phyloP scores from a whole-genome alignment of 2,888 invertebrate genomes.

The Tanytarsus gracilentus region DNA sequence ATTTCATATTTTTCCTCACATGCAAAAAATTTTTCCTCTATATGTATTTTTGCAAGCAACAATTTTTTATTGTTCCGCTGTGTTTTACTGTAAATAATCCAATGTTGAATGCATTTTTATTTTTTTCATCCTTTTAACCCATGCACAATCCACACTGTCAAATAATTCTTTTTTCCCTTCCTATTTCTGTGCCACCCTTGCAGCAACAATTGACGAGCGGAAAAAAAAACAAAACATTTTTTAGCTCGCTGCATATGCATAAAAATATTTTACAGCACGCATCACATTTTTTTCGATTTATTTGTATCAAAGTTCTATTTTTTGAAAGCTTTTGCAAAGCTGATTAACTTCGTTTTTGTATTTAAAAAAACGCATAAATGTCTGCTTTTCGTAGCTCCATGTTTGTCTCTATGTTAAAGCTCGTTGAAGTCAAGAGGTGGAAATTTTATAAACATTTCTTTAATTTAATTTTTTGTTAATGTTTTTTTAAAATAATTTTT shows the following conservation, averaged over 20 bases:
- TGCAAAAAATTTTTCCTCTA: too few species aligned
- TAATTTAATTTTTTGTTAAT: too few species aligned
- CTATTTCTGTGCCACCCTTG: neutral
- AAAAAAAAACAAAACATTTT: neutral
- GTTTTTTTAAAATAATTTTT: too few species aligned
- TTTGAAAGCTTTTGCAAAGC: neutral
- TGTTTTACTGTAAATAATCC: slow-evolving; percentile 3
- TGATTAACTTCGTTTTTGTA: neutral
- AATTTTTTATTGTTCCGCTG: neutral
- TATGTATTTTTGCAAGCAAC: neutral
- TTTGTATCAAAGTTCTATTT: neutral
- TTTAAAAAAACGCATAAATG: too few species aligned
- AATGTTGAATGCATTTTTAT: neutral
- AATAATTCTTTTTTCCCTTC: neutral
- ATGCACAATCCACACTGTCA: neutral
- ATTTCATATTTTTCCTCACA: too few species aligned
- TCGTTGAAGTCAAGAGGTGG: too few species aligned
- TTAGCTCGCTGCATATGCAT: neutral
- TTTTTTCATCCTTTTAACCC: neutral
- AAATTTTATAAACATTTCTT: too few species aligned
- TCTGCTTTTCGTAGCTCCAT: too few species aligned
- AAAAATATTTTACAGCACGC: neutral
- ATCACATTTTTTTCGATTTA: neutral
- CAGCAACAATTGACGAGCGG: neutral
- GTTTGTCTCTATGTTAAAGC: too few species aligned